A percentile compares a stretch with the other conserved stretches of the same genome.
Evolutionary conservation across 2,797 vertebrate species (phyloP).

Genomic region (Discoglossus pictus): DNA sequence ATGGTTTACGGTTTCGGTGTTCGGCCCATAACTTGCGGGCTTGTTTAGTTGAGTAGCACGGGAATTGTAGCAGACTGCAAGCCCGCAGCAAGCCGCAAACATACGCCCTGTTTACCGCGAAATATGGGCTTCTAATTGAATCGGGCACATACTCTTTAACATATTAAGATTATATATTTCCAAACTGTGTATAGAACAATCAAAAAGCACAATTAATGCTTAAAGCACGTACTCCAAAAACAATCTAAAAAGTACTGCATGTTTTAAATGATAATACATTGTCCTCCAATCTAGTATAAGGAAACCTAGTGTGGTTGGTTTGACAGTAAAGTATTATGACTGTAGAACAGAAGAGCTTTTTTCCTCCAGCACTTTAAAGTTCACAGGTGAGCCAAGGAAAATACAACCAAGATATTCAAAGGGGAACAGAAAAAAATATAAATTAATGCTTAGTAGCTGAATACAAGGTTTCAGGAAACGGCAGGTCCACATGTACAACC

Average conservation of each 20-base stretch:
- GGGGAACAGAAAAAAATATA: not conserved
- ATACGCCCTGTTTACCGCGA: no score
- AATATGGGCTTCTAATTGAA: no score
- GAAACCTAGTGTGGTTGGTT: not conserved
- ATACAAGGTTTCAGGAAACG: conserved; percentile 17
- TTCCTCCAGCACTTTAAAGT: not conserved
- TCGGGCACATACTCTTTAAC: no score
- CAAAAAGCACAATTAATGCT: no score
- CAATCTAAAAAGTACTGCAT: not conserved
- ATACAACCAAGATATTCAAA: conserved; percentile 19
- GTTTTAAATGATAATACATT: not conserved
- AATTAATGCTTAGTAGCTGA: conserved; percentile 7
- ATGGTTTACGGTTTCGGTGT: no score
- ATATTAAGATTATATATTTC: no score
- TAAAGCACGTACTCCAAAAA: no score
- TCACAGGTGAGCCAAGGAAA: conserved; percentile 16
- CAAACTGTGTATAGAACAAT: no score
- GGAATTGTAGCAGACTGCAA: no score
- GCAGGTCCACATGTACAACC: conserved; percentile 3
- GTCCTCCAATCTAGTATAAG: not conserved
- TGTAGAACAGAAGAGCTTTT: not conserved
- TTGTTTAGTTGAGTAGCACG: no score
- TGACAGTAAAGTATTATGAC: conserved; percentile 15
- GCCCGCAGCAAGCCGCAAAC: no score
- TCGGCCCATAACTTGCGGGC: no score